Evolutionary conservation across 2,797 vertebrate genomes (phyloP).

Genomic region (Fistularia tabacaria): DNA sequence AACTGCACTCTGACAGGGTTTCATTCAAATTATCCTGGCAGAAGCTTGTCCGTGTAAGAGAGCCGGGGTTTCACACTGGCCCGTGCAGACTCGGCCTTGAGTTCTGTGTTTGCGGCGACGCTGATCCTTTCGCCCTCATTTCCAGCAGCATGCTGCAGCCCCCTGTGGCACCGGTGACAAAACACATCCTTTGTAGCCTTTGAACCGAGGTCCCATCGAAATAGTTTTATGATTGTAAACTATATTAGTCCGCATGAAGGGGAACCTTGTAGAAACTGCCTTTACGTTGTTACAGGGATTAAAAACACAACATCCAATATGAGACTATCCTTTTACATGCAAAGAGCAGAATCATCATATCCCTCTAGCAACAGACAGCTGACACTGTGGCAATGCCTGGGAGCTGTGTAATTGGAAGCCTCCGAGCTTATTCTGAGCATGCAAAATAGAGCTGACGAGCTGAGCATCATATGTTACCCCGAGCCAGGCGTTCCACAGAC

Average conservation of each 20-base stretch:
- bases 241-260: slow-evolving; percentile 7
- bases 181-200: background rate
- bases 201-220: slow-evolving; percentile 17
- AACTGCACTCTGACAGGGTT: too few species aligned
- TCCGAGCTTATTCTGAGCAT: slow-evolving; percentile 74
- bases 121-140: too few species aligned
- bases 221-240: slow-evolving; percentile 37
- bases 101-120: too few species aligned
- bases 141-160: too few species aligned
- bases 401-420: slow-evolving; percentile 74
- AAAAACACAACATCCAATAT: slow-evolving; percentile 56
- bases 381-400: slow-evolving; percentile 73
- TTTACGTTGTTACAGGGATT: slow-evolving; percentile 58
- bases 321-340: slow-evolving; percentile 70
- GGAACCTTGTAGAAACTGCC: slow-evolving; percentile 26
- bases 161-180: too few species aligned
- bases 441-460: slow-evolving; percentile 70
- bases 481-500: slow-evolving; percentile 49
- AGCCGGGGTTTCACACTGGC: too few species aligned
- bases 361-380: slow-evolving; percentile 66
- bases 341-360: slow-evolving; percentile 77
- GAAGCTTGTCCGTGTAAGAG: too few species aligned
- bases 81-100: too few species aligned
- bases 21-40: too few species aligned
- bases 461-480: slow-evolving; percentile 63